Evolutionary conservation across 2,888 invertebrate species (phyloP), one percentile per base, ranked within the genome.

Genomic region (Aleiodes leptofemur): DNA sequence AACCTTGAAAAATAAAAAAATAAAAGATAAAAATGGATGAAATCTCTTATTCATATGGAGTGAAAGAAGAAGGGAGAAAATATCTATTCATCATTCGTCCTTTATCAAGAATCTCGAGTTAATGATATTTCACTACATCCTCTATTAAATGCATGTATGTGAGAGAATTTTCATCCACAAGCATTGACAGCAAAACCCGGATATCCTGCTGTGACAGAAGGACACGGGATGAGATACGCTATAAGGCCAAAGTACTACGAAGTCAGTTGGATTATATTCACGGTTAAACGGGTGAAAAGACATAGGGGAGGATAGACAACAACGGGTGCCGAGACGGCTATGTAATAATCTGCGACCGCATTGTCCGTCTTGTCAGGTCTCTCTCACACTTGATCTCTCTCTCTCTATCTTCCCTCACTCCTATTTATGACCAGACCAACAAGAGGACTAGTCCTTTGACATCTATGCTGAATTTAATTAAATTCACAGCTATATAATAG

Each of bases 341-440:
- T 87, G 87, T 88, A 88, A 88, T 88, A 88, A 88, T 88, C 88
- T 85, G 85, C 86, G 86, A 87, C 86, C 85, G 87, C 86, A 89
- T 88, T 88, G 88, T 88, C 89, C 88, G 87, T 89, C 88, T 88
- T 88, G 83, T 85, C 83, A 82, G 84, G 83, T 83, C 83, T 83
- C 83, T 83, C 82, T 82, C 11, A 34, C 34, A 34, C 34, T 23
- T 23, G 23, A 23, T 38, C 38, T 38, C 38, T 38, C 38, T 38
- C 38, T 38, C 38, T 43, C 11, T 11, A 5, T 43, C 43, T 43
- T 8, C 7, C 3, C 43, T 43, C 43, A 11, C 43, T 43, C 43
- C 64, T 64, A 43, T 64, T 43, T 64, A 64, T 64, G 64, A 83
- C 76, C 68, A 69, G 71, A 31, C 43, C 64, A 23, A 16, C 64